Conservation (phyloP, 2,888 invertebrate species). For the Gastrophysa polygoni region DNA sequence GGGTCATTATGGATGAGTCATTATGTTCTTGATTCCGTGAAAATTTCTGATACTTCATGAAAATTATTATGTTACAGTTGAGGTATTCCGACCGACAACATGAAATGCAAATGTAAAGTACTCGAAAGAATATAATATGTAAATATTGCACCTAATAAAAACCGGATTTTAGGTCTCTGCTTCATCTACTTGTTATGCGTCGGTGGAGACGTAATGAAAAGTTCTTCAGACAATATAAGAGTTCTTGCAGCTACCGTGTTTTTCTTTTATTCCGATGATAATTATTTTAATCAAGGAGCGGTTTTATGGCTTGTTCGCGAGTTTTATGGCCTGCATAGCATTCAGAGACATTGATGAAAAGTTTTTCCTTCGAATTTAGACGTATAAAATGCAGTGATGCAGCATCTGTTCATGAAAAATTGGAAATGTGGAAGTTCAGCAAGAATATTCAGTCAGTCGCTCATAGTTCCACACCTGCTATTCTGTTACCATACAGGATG, state of each 20-base stretch:
- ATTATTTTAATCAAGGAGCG: conserved; percentile 3
- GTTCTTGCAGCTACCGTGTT: conserved; percentile 4
- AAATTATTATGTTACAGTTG: neutral
- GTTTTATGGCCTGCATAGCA: neutral
- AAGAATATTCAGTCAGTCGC: too few species aligned
- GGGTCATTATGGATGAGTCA: too few species aligned
- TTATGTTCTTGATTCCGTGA: too few species aligned
- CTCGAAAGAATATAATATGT: conserved; percentile 16
- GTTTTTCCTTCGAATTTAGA: neutral
- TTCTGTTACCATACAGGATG: too few species aligned
- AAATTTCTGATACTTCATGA: neutral
- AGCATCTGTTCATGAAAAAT: neutral
- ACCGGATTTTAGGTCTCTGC: conserved; percentile 3
- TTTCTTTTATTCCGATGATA: conserved; percentile 1
- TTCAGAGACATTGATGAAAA: neutral
- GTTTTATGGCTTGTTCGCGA: neutral
- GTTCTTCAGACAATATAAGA: conserved; percentile 5
- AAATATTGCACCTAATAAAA: conserved; percentile 9
- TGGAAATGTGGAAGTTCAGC: too few species aligned
- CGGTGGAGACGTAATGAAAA: neutral
- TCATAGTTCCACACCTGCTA: too few species aligned
- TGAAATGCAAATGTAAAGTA: conserved; percentile 11
- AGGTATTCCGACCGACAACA: conserved; percentile 4
- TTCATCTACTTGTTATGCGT: conserved; percentile 11
- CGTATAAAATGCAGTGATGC: neutral